Base-by-base conservation (phyloP, 1,140 invertebrate genomes). In the Dreissena polymorpha region DNA sequence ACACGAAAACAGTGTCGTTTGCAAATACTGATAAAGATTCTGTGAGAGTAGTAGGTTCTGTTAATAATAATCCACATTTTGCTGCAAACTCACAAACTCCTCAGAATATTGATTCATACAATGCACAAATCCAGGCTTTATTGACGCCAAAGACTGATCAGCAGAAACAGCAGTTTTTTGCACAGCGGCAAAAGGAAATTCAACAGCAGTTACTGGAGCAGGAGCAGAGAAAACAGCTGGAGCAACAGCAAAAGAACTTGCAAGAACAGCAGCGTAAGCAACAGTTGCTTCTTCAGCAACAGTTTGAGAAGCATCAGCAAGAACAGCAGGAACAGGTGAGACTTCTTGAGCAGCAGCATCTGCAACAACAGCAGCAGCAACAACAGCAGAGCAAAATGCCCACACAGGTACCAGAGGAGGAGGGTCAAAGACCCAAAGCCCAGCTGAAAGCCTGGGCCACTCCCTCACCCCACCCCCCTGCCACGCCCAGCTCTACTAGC, bases 361-460 rank as follows among this genome's bases (percentile, higher is more conserved):
- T 53, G 14, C 14, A 63, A 50, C 53, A 29, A 18, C 55, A 64
- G 21, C 39, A 73, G 65, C 80, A 83, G 69, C 53, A 49, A 69
- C 63, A 73, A 67, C 13, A 18, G n/a, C 53, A 25, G n/a, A 21
- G 2, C 39, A 55, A 27, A 5, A 70, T 16, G 23, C 23, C 13
- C 29, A 67, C 13, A n/a, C 10, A 21, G 29, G 29, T 39, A 51
- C 57, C 57, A 6, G 51, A 49, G 39, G 73, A 83, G 50, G 81
- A 83, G 25, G 67, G 51, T 8, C 68, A 50, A 6, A 49, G 81
- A 63, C 81, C 81, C 18, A 83, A 82, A 68, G 79, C 23, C 29
- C 70, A 83, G 60, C n/a, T 71, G 72, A 76, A 77, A 53, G 81
- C 81, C 8, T 83, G 81, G 81, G 73, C 64, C 14, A 83, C 81